A percentile compares a stretch with the other conserved stretches of the same genome.
These are phyloP conservation scores for Drosophila malerkotliana DNA, from an alignment of 1,140 invertebrate species.

Conservation along the genomic window DNA sequence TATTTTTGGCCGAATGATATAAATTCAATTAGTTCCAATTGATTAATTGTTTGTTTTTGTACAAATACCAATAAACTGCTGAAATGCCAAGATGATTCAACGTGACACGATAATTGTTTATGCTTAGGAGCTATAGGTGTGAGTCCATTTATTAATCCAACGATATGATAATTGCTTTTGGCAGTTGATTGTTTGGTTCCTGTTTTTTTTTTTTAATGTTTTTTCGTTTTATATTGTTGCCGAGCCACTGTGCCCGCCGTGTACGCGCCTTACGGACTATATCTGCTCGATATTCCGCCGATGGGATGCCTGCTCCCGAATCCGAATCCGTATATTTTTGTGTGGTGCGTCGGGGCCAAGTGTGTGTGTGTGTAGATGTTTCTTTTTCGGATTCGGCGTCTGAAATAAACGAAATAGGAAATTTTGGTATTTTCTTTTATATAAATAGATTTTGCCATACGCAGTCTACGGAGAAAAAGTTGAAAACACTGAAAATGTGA, in stretches of 20 bases:
- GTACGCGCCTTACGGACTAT: constrained; percentile 62
- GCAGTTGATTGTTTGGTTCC: constrained; percentile 20
- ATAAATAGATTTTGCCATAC: constrained; percentile 81
- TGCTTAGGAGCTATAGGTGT: constrained; percentile 24
- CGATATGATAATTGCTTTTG: constrained; percentile 34
- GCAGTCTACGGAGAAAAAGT: constrained; percentile 63
- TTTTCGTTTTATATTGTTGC: neutral
- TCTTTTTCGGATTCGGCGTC: constrained; percentile 45
- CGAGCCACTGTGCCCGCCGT: constrained; percentile 60
- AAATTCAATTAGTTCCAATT: constrained; percentile 45
- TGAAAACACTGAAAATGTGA: constrained; percentile 72
- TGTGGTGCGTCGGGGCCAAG: constrained; percentile 52
- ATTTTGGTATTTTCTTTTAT: constrained; percentile 78
- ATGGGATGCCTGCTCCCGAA: constrained; percentile 54
- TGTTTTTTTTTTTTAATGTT: neutral
- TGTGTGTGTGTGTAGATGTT: constrained; percentile 32
- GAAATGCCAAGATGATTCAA: constrained; percentile 14
- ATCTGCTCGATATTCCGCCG: constrained; percentile 51
- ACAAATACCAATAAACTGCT: constrained; percentile 15
- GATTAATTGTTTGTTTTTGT: constrained; percentile 47
- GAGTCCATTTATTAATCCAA: constrained; percentile 23
- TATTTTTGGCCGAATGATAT: constrained; percentile 15
- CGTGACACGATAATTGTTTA: constrained; percentile 23
- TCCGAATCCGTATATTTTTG: constrained; percentile 54
- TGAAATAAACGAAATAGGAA: constrained; percentile 81